Percentiles rank a stretch among this genome's conserved stretches.
Conservation (phyloP, 2,797 vertebrate species). For the Clarias pachynema region DNA sequence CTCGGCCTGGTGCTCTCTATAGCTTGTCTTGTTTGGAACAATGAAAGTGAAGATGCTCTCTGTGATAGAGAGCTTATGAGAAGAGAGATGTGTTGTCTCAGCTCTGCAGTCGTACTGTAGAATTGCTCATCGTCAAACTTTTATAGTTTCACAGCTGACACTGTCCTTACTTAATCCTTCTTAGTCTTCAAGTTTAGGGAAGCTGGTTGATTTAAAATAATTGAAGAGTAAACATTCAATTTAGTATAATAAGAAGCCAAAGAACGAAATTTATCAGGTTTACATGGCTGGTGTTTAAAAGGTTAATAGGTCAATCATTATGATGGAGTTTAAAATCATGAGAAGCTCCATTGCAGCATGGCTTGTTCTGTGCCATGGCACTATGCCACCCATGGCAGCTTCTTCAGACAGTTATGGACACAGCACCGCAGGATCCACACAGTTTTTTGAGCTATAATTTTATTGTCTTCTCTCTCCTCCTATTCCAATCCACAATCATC, state of each 20-base stretch:
- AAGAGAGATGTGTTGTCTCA: conserved; percentile 3
- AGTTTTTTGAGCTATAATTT: conserved; percentile 13
- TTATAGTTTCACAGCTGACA: conserved; percentile 4
- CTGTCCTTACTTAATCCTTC: not conserved
- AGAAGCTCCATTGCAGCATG: conserved; percentile 37
- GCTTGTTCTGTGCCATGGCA: conserved; percentile 44
- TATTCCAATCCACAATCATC: conserved; percentile 12
- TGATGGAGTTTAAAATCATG: conserved; percentile 7
- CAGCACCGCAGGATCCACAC: conserved; percentile 27
- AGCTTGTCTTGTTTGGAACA: conserved; percentile 74
- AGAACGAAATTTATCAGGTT: not conserved
- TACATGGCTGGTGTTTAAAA: not conserved
- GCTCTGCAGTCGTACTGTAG: conserved; percentile 10
- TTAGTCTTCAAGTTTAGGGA: not conserved
- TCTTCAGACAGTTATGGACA: conserved; percentile 52
- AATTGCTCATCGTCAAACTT: conserved; percentile 3
- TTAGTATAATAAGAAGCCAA: not conserved
- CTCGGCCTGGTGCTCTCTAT: conserved; percentile 82
- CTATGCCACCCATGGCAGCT: conserved; percentile 45
- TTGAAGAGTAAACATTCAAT: not conserved
- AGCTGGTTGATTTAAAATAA: not conserved
- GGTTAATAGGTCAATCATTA: not conserved
- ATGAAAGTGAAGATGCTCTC: conserved; percentile 76
- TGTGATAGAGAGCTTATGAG: conserved; percentile 20
- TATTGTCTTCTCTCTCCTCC: conserved; percentile 30